A percentile compares a stretch with the other conserved stretches of the same genome.
Conservation (phyloP, 2,797 vertebrate genomes). For the Hafferia zeledoni region DNA sequence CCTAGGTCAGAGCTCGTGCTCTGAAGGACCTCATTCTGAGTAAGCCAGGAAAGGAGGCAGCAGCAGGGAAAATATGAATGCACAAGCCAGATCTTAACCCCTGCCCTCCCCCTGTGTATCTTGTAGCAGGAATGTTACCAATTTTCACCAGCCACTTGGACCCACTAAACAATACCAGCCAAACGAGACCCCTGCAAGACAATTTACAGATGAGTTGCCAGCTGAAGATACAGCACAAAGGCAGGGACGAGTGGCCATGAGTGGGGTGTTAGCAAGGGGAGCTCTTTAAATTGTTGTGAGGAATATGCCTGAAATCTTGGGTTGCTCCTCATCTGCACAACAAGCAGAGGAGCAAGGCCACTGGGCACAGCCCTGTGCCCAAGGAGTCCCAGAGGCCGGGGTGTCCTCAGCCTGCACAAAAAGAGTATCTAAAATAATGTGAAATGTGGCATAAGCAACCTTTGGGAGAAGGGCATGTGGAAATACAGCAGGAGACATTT, state of each 20-base stretch:
- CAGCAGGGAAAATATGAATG: neutral
- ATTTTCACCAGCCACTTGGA: neutral
- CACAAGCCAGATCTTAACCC: neutral
- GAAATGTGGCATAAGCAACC: neutral
- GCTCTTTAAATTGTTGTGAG: neutral
- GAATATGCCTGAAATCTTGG: neutral
- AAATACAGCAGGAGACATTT: neutral
- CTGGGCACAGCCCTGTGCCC: neutral
- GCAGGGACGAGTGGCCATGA: neutral
- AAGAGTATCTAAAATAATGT: neutral
- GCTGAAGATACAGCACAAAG: neutral
- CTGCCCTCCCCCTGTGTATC: neutral
- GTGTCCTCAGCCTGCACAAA: neutral
- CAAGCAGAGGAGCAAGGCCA: neutral
- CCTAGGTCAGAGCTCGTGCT: neutral
- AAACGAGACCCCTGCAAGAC: neutral
- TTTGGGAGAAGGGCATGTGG: neutral
- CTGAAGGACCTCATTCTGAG: neutral
- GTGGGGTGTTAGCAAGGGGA: neutral
- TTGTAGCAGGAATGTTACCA: neutral
- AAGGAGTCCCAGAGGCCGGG: accelerated
- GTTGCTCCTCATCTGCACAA: neutral
- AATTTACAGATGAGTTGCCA: neutral
- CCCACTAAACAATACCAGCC: neutral
- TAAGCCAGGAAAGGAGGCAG: neutral